Base-by-base conservation (phyloP, 2,888 invertebrate species). In the Drosophila greeni region DNA sequence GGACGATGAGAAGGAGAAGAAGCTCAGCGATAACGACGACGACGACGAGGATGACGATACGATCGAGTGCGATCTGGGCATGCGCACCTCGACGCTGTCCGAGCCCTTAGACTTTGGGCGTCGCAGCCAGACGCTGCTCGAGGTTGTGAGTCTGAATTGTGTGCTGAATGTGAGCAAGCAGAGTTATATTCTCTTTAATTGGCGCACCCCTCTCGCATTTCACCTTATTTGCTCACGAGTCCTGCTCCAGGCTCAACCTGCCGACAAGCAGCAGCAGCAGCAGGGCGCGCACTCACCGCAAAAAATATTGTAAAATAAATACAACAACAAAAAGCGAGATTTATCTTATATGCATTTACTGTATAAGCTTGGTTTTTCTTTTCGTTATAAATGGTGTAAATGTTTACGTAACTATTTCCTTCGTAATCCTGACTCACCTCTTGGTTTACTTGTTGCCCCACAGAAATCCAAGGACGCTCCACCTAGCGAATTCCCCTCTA, bases 401-500 rank as follows among this genome's bases (percentile, higher is more conserved):
- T 84, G 84, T 78, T 66, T 40, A 40, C 20, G 20, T n/a, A 1
- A 7, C 9, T 9, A 14, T 5, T 12, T 6, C 6, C 6, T 29
- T 6, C 6, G 0, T 16, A 20, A 0, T 42, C n/a, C 61, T 49
- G 23, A 53, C 42, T 24, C 9, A 23, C n/a, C 3, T 6, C 12
- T 49, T 18, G 26, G 7, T 43, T 5, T 5, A 6, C 6, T n/a
- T 31, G 12, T 40, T 24, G 23, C 26, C 20, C 43, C 29, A 49
- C 69, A 86, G 86, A 86, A 82, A 78, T 78, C 85, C 5, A 85
- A 76, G 66, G 86, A 86, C 66, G 85, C 85, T 33, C 85, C 85
- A 37, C 55, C 72, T 4, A 75, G 76, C 11, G 65, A 85, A 18
- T 85, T 76, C 24, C 85, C 85, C 6, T 81, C 81, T 14, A 81